phyloP scores from a whole-genome alignment of 2,797 vertebrate species.

The Urocyon cinereoargenteus region DNA sequence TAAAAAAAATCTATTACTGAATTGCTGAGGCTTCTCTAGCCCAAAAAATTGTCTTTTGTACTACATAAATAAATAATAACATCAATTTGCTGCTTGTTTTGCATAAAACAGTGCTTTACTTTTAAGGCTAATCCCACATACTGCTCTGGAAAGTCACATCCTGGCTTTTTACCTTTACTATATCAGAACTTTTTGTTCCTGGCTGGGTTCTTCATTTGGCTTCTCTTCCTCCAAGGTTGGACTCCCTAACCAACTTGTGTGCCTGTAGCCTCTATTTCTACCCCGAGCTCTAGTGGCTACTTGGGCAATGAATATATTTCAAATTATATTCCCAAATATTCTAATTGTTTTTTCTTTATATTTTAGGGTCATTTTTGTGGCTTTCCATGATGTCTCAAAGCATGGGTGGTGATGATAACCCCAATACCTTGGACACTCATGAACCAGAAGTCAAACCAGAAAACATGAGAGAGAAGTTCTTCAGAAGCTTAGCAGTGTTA shows the following conservation, averaged over 20 bases:
- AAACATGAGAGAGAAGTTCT: constrained; percentile 69
- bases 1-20: background rate
- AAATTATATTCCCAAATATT: constrained; percentile 2
- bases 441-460: constrained; percentile 54
- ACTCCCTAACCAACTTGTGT: background rate
- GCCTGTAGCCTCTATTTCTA: background rate
- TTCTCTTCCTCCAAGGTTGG: background rate
- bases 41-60: background rate
- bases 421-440: constrained; percentile 39
- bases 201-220: background rate
- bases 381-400: constrained; percentile 68
- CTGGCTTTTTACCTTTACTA: background rate
- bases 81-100: background rate
- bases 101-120: background rate
- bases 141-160: background rate
- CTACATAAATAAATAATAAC: background rate
- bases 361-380: constrained; percentile 65
- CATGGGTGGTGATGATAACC: constrained; percentile 4
- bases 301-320: background rate
- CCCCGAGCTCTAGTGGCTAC: background rate
- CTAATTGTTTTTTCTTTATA: constrained; percentile 41
- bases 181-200: background rate
- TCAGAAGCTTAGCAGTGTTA: constrained; percentile 53
- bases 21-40: background rate
- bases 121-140: background rate